These are phyloP conservation scores for Plebejus melissa DNA, from an alignment of 2,888 invertebrate species.

Conservation along the genomic window DNA sequence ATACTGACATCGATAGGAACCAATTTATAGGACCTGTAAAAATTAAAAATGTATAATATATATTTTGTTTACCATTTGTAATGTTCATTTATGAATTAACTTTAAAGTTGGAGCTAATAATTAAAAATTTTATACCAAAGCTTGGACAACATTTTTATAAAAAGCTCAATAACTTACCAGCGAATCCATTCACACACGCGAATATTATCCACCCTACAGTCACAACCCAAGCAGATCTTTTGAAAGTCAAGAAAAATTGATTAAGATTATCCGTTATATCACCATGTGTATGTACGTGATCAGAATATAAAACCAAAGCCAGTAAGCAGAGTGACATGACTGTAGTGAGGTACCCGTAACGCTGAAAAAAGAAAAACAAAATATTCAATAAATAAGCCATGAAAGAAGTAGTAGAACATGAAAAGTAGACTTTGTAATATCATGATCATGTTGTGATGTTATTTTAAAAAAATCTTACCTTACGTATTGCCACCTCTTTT, in stretches of 20 bases:
- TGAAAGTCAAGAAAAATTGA: conserved; percentile 45
- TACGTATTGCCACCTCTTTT: conserved; percentile 38
- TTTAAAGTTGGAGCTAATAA: background rate
- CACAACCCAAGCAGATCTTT: conserved; percentile 51
- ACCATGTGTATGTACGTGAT: background rate
- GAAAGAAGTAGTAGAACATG: too few species aligned
- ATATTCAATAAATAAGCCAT: background rate
- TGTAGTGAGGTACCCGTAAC: background rate
- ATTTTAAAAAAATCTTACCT: conserved; percentile 35
- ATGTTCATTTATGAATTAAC: too few species aligned
- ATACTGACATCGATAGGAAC: conserved; percentile 60
- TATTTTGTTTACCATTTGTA: too few species aligned
- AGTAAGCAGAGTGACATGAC: background rate
- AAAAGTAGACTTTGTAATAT: background rate
- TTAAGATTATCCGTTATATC: background rate
- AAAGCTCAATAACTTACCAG: conserved; percentile 46
- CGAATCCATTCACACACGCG: conserved; percentile 58
- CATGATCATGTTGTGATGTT: background rate
- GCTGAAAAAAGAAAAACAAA: conserved; percentile 6
- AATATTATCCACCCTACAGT: conserved; percentile 55
- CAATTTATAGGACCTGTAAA: conserved; percentile 62
- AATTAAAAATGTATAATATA: background rate
- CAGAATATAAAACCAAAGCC: background rate
- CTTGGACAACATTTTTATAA: background rate
- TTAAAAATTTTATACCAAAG: background rate